Evolutionary conservation across 1,140 invertebrate species (phyloP).

Genomic region (Agraylea sexmaculata): DNA sequence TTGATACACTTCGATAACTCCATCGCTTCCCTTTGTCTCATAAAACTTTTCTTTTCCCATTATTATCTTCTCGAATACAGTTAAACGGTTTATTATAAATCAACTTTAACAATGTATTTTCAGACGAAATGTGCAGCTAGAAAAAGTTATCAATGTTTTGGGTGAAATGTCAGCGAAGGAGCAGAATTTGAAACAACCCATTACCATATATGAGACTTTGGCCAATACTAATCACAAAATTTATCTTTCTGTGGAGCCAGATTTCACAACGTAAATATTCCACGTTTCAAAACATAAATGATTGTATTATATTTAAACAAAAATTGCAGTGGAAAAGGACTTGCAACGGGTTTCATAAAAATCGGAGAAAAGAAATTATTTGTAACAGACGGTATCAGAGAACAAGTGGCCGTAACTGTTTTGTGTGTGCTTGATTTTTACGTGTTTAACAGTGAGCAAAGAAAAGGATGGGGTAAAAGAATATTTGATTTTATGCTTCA

Average conservation of each 20-base stretch:
- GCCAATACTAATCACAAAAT: constrained; percentile 17
- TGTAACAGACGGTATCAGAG: constrained; percentile 15
- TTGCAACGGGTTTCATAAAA: constrained; percentile 16
- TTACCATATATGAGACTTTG: constrained; percentile 19
- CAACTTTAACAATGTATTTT: too few relatives aligned
- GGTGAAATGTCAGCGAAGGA: constrained; percentile 16
- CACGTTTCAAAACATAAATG: neutral
- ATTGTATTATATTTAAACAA: constrained; percentile 2
- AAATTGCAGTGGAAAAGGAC: constrained; percentile 14
- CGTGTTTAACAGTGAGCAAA: constrained; percentile 15
- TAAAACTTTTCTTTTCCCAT: too few relatives aligned
- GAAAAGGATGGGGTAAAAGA: constrained; percentile 18
- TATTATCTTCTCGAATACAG: too few relatives aligned
- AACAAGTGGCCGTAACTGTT: constrained; percentile 16
- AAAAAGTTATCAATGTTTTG: constrained; percentile 12
- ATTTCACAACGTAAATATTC: constrained; percentile 13
- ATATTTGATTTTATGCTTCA: constrained; percentile 17
- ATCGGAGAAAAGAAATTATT: constrained; percentile 19
- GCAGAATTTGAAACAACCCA: constrained; percentile 17
- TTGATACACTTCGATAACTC: too few relatives aligned
- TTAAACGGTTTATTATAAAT: too few relatives aligned
- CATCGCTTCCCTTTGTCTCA: too few relatives aligned
- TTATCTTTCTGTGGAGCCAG: constrained; percentile 16
- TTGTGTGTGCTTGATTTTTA: constrained; percentile 19
- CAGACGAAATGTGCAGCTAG: constrained; percentile 12